Evolutionary conservation across 1,140 invertebrate genomes (phyloP).

Genomic region (Campoletis sonorensis): DNA sequence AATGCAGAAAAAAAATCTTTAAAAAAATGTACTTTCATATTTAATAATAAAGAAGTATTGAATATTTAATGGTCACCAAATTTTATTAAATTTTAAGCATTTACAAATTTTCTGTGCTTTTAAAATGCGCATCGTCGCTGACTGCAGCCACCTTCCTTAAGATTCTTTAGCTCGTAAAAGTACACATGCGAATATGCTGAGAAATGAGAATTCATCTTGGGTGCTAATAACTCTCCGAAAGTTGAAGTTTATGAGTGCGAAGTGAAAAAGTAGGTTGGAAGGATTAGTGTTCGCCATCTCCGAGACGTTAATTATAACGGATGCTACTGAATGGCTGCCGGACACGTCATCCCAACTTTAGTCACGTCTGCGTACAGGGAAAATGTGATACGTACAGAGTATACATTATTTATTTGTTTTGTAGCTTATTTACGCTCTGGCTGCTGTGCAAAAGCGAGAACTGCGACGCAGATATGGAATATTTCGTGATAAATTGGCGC

Average conservation of each 20-base stretch:
- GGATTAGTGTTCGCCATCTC: slow-evolving; percentile 41
- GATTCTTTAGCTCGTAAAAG: too few species aligned
- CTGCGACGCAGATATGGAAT: neutral
- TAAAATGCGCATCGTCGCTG: too few species aligned
- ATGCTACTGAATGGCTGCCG: slow-evolving; percentile 56
- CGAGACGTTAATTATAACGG: slow-evolving; percentile 65
- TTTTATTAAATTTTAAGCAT: too few species aligned
- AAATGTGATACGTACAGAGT: neutral
- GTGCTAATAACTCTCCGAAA: neutral
- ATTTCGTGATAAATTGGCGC: neutral
- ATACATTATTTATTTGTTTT: slow-evolving; percentile 4
- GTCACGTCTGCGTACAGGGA: neutral
- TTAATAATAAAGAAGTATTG: too few species aligned
- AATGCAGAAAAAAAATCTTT: too few species aligned
- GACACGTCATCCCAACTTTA: neutral
- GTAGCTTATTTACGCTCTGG: neutral
- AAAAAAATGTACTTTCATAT: too few species aligned
- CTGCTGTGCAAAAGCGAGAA: neutral
- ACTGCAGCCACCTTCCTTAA: too few species aligned
- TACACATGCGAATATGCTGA: neutral
- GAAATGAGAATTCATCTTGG: neutral
- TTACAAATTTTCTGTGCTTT: too few species aligned
- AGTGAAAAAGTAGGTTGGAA: neutral
- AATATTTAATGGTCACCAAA: too few species aligned
- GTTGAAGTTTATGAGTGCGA: neutral